These are phyloP conservation scores for Capreolus pygargus DNA, from an alignment of 2,113 vertebrate species.

Conservation along the genomic window DNA sequence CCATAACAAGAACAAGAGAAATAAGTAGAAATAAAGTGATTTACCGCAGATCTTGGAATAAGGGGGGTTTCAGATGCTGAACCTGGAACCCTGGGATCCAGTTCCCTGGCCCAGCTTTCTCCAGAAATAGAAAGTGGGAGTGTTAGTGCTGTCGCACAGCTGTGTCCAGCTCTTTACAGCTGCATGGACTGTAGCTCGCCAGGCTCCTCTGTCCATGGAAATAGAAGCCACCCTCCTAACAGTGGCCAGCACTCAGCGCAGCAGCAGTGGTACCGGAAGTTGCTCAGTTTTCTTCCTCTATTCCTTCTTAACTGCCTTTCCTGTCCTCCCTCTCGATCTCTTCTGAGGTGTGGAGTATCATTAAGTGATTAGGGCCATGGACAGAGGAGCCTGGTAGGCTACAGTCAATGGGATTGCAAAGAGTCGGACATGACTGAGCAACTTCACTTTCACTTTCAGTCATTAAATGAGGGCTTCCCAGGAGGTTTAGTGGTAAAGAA, in stretches of 20 bases:
- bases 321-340: neutral
- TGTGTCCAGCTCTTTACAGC: neutral
- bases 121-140: neutral
- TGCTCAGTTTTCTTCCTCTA: neutral
- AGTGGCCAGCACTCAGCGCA: rapidly evolving
- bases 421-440: rapidly evolving
- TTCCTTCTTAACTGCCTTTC: neutral
- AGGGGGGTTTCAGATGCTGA: neutral
- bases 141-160: neutral
- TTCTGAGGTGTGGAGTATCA: neutral
- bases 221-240: rapidly evolving
- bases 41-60: neutral
- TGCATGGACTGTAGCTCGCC: neutral
- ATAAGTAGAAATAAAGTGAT: neutral
- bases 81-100: neutral
- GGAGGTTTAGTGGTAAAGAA: neutral
- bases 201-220: neutral
- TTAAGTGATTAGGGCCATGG: neutral
- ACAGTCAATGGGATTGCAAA: neutral
- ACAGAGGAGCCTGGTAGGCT: neutral
- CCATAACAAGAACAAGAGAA: neutral
- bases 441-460: neutral
- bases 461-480: neutral
- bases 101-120: rapidly evolving
- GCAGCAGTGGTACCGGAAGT: rapidly evolving